Evolutionary conservation across 2,797 vertebrate genomes (phyloP), one percentile per base, ranked within the genome.

Genomic region (Cichlasoma orientale): DNA sequence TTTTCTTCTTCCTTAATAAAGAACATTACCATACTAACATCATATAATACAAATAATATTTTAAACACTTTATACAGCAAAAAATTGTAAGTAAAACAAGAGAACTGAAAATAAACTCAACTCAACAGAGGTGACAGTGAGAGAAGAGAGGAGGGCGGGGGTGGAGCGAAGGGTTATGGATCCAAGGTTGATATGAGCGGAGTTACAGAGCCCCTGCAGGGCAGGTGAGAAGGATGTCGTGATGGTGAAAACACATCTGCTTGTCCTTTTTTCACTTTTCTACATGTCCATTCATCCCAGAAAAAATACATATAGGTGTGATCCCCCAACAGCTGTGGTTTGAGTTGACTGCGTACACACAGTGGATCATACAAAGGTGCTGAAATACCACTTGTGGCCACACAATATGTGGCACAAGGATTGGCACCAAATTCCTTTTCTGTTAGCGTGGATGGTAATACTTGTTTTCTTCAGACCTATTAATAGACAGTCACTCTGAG

Each of bases 11-110:
- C 97, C 97, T 98, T 97, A 98, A 98, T 98, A 98, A 98, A 98
- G 97, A 98, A 98, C 98, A 97, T 98, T 97, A 97, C 97, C 96
- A 95, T 97, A 98, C 97, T 97, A 97, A 97, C 97, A 97, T 98
- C 95, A 96, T 98, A 98, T 98, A 97, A 98, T 98, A 98, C 92
- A 94, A 94, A 93, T 93, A 89, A 92, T 90, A 94, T 93, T 93
- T 91, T 91, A 91, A 93, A 91, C 96, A 97, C 97, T 96, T 98
- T 98, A 95, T 98, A 99, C 98, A 99, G 97, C 96, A 96, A 99
- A 98, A 97, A 95, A 97, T 90, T 74, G 72, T 84, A 94, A 89
- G 82, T 86, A 80, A 86, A 89, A 86, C 80, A 83, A 90, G 93
- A 96, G 93, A 96, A 97, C 93, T 92, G 88, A 95, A 96, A 83